These are phyloP conservation scores for Puntigrus tetrazona DNA, from an alignment of 2,113 vertebrate species.

Conservation along the genomic window DNA sequence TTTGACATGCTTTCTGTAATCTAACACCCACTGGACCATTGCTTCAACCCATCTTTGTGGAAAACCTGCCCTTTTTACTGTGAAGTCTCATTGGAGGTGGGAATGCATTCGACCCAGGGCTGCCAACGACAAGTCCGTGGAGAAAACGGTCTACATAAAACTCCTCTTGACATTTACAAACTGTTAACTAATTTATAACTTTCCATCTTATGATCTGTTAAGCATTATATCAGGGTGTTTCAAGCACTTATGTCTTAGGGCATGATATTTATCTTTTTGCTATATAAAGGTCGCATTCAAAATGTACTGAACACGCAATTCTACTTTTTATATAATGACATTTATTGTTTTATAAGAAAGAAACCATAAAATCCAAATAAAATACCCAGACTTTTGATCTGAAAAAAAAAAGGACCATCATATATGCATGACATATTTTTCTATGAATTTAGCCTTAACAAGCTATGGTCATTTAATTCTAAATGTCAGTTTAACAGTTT, in stretches of 20 bases:
- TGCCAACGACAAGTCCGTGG: neutral
- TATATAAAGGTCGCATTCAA: neutral
- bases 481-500: too few species aligned
- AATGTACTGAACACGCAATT: neutral
- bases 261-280: neutral
- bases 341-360: neutral
- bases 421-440: neutral
- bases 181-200: neutral
- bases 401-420: neutral
- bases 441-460: neutral
- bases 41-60: conserved; percentile 3
- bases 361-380: neutral
- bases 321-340: neutral
- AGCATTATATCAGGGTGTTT: neutral
- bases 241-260: neutral
- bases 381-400: neutral
- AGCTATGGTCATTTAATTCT: neutral
- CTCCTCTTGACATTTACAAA: neutral
- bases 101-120: neutral
- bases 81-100: conserved; percentile 6
- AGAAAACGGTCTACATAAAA: neutral
- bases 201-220: neutral
- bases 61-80: conserved; percentile 35
- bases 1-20: conserved; percentile 42
- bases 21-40: conserved; percentile 40